Evolutionary conservation across 2,797 vertebrate genomes (phyloP).

Genomic region (Phalloptychus januarius): DNA sequence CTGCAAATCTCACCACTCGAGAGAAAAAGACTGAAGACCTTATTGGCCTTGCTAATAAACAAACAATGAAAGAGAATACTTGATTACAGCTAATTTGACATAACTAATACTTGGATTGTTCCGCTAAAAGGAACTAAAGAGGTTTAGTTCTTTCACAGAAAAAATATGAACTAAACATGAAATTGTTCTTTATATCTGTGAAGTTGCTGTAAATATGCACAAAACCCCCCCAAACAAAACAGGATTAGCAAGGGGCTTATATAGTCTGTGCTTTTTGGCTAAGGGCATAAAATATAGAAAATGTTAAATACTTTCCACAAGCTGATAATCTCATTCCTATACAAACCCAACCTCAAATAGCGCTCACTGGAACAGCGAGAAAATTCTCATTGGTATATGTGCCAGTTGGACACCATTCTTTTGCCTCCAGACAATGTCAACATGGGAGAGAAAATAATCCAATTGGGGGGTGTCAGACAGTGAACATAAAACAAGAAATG

Average conservation of each 20-base stretch:
- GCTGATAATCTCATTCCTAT: constrained; percentile 1
- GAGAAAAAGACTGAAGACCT: constrained; percentile 6
- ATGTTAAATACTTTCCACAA: constrained; percentile 4
- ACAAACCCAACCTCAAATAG: constrained; percentile 4
- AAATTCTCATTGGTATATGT: constrained; percentile 24
- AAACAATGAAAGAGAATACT: constrained; percentile 8
- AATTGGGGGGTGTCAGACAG: constrained; percentile 22
- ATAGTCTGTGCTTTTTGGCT: neutral
- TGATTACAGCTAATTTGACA: neutral
- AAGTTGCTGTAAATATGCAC: neutral
- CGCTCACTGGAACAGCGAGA: constrained; percentile 5
- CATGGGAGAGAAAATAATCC: constrained; percentile 31
- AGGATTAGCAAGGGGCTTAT: neutral
- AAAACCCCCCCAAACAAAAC: neutral
- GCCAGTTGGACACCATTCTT: constrained; percentile 34
- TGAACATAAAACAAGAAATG: constrained; percentile 16
- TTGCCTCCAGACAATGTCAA: constrained; percentile 34
- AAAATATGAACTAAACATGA: neutral
- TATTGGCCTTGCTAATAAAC: constrained; percentile 8
- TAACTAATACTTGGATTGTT: neutral
- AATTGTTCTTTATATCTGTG: neutral
- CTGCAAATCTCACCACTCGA: constrained; percentile 17
- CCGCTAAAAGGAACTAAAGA: neutral
- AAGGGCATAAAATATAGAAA: neutral
- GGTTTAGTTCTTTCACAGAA: neutral